Percentiles rank a stretch among this genome's conserved stretches.
Conservation (phyloP, 2,888 invertebrate genomes). For the Sycophila texana region DNA sequence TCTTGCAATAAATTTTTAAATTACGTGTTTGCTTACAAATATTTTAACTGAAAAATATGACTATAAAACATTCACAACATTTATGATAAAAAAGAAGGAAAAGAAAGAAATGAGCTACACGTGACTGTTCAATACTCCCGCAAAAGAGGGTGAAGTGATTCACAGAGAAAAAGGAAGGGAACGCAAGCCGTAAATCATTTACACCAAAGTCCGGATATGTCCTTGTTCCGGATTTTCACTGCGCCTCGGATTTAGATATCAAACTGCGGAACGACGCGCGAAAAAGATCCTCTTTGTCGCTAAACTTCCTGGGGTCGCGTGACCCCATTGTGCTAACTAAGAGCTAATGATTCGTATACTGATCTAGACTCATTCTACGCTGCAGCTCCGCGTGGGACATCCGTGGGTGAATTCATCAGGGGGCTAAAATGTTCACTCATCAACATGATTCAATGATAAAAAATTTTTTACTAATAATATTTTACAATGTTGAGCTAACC, state of each 20-base stretch:
- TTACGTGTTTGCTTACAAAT: no score
- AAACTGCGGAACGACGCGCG: slow-evolving; percentile 56
- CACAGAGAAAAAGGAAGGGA: slow-evolving; percentile 58
- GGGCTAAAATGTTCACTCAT: not conserved
- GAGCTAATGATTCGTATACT: slow-evolving; percentile 74
- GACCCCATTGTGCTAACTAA: slow-evolving; percentile 65
- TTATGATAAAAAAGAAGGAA: not conserved
- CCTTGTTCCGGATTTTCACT: slow-evolving; percentile 64
- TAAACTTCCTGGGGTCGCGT: slow-evolving; percentile 73
- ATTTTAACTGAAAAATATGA: not conserved
- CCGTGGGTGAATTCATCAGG: not conserved
- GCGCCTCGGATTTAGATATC: slow-evolving; percentile 69
- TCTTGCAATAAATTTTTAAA: no score
- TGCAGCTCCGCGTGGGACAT: not conserved
- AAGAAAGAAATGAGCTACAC: not conserved
- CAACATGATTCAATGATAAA: no score
- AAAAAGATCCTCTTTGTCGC: slow-evolving; percentile 66
- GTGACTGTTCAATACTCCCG: slow-evolving; percentile 1
- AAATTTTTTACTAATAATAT: no score
- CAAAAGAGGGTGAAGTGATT: slow-evolving; percentile 19
- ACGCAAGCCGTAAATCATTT: slow-evolving; percentile 67
- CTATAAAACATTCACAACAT: not conserved
- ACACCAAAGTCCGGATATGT: slow-evolving; percentile 63
- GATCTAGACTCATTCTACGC: slow-evolving; percentile 66
- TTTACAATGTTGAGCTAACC: not conserved